A percentile compares a stretch with the other conserved stretches of the same genome.
These are phyloP conservation scores for Rhodeus uyekii DNA, from an alignment of 2,797 vertebrate species.

Conservation along the genomic window DNA sequence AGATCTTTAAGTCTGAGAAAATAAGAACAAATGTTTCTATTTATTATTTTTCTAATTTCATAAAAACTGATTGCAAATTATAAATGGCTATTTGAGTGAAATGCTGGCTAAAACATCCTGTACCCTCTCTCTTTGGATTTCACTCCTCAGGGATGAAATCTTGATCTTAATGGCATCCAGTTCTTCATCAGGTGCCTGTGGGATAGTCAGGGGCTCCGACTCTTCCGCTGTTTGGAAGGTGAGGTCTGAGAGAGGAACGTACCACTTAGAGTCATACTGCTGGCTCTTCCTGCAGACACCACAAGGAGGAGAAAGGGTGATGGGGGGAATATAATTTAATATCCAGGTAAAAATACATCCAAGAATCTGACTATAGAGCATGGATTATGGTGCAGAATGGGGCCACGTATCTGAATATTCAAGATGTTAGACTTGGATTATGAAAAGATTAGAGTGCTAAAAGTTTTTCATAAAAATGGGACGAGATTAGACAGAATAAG, in stretches of 20 bases:
- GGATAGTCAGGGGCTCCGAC: slow-evolving; percentile 84
- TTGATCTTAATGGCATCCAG: slow-evolving; percentile 96
- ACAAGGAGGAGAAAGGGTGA: not conserved
- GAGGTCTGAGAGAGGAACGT: slow-evolving; percentile 92
- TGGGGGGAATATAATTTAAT: slow-evolving; percentile 44
- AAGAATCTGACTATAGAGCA: slow-evolving; percentile 44
- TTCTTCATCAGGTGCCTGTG: slow-evolving; percentile 92
- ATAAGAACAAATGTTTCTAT: too few relatives aligned
- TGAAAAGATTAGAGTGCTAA: too few relatives aligned
- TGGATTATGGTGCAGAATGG: not conserved
- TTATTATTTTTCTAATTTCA: not conserved
- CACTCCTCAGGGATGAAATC: slow-evolving; percentile 96
- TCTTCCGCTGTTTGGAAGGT: slow-evolving; percentile 93
- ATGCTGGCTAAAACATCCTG: slow-evolving; percentile 51
- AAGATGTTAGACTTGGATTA: slow-evolving; percentile 7
- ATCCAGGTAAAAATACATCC: slow-evolving; percentile 42
- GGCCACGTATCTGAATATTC: not conserved
- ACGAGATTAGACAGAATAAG: not conserved
- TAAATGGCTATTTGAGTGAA: not conserved
- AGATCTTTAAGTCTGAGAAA: not conserved
- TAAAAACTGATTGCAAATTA: not conserved
- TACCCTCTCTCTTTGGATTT: slow-evolving; percentile 94
- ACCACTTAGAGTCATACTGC: slow-evolving; percentile 98
- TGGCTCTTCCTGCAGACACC: slow-evolving; percentile 86
- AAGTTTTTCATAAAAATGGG: slow-evolving; percentile 13